A percentile compares a stretch with the other conserved stretches of the same genome.
Conservation (phyloP, 35 echinoderm and acorn worm species). For the Anneissia japonica region DNA sequence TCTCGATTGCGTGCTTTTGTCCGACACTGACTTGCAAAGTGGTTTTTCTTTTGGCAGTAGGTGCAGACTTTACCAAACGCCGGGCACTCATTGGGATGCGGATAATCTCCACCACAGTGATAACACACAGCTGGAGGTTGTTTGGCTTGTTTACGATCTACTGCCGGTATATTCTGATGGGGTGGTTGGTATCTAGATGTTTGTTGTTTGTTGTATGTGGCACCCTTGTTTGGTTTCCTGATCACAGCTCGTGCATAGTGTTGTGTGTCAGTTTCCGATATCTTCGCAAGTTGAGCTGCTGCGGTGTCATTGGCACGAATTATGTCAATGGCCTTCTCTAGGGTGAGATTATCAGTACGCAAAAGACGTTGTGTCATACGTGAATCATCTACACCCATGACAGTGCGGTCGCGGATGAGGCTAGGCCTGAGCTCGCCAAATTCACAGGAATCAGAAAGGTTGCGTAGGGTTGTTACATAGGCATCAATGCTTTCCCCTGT, state of each 20-base stretch:
- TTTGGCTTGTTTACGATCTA: no score
- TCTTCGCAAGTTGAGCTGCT: conserved; percentile 9
- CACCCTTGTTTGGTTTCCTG: neutral
- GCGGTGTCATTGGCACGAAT: neutral
- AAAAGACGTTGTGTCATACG: conserved; percentile 9
- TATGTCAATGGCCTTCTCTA: conserved; percentile 29
- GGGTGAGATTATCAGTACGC: conserved; percentile 15
- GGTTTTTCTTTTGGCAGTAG: conserved; percentile 7
- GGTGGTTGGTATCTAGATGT: neutral
- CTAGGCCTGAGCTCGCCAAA: neutral
- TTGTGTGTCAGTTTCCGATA: neutral
- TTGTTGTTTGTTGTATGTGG: neutral
- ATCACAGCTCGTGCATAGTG: neutral
- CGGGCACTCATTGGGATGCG: conserved; percentile 17
- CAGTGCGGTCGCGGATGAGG: conserved; percentile 14
- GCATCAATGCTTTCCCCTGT: conserved; percentile 47
- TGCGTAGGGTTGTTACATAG: conserved; percentile 21
- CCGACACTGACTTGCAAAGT: conserved; percentile 19
- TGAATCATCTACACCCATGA: no score
- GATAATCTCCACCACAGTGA: conserved; percentile 34
- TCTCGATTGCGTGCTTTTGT: no score
- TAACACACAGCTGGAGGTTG: no score
- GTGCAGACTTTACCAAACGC: conserved; percentile 18
- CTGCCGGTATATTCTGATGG: no score
- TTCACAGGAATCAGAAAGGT: conserved; percentile 27